Evolutionary conservation across 2,888 invertebrate genomes (phyloP).

Genomic region (Tanytarsus gracilentus): DNA sequence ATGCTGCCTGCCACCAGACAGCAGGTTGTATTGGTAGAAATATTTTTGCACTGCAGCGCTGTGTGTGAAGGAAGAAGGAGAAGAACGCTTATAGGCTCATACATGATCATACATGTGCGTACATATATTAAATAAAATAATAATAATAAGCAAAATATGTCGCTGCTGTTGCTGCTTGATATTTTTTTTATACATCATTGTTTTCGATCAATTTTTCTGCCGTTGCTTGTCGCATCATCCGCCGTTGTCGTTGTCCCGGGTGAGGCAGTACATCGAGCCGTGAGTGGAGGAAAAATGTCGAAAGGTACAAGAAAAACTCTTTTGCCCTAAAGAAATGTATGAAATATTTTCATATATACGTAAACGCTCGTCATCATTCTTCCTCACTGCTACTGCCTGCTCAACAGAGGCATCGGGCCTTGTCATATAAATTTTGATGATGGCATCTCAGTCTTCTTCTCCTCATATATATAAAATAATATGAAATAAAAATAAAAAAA

Average conservation of each 20-base stretch:
- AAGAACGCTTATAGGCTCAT: too few relatives aligned
- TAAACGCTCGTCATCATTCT: not conserved
- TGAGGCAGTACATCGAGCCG: not conserved
- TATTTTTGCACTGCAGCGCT: too few relatives aligned
- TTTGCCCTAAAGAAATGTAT: conserved; percentile 9
- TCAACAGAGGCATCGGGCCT: not conserved
- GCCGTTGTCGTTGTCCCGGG: not conserved
- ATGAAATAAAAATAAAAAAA: not conserved
- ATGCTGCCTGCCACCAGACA: too few relatives aligned
- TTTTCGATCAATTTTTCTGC: not conserved
- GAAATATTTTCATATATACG: not conserved
- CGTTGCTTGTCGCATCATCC: not conserved
- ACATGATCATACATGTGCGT: too few relatives aligned
- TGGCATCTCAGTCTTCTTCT: not conserved
- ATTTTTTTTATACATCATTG: not conserved
- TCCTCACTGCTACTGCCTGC: not conserved
- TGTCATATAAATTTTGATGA: conserved; percentile 23
- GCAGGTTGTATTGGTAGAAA: too few relatives aligned
- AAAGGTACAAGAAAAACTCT: not conserved
- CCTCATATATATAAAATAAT: not conserved
- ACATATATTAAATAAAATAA: too few relatives aligned
- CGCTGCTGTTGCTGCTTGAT: conserved; percentile 2
- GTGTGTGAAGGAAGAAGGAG: too few relatives aligned
- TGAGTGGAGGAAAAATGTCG: conserved; percentile 9
- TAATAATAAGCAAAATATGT: conserved; percentile 25